phyloP scores from a whole-genome alignment of 2,888 invertebrate genomes.

The Epiblema foenella region DNA sequence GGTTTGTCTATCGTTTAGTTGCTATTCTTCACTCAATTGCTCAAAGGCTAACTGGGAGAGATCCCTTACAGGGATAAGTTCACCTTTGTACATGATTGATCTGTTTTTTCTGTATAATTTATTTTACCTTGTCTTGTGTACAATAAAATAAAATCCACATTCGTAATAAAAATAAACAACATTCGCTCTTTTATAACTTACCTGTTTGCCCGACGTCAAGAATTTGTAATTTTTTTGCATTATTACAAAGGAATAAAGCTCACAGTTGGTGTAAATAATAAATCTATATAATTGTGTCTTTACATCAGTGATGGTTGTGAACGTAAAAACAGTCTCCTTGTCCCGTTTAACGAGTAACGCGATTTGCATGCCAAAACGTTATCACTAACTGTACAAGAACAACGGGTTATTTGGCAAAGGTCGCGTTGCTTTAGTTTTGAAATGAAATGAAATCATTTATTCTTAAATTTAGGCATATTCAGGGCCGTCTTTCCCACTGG shows the following conservation, averaged over 20 bases:
- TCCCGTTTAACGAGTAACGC: not conserved
- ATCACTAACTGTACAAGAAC: constrained; percentile 29
- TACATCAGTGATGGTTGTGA: not conserved
- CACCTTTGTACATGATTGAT: too few relatives aligned
- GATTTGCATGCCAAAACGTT: constrained; percentile 25
- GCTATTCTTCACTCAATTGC: too few relatives aligned
- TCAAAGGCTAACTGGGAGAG: too few relatives aligned
- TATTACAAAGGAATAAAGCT: constrained; percentile 1
- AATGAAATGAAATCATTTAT: too few relatives aligned
- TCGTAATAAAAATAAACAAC: constrained; percentile 9
- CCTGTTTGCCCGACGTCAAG: not conserved
- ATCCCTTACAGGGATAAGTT: too few relatives aligned
- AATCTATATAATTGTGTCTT: not conserved
- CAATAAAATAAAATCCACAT: not conserved
- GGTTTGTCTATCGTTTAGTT: too few relatives aligned
- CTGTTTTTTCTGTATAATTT: too few relatives aligned
- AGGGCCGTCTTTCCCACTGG: too few relatives aligned
- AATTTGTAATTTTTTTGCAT: not conserved
- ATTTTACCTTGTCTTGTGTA: too few relatives aligned
- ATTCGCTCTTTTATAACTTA: not conserved
- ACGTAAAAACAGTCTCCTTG: constrained; percentile 9
- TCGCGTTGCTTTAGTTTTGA: not conserved
- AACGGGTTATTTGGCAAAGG: constrained; percentile 6
- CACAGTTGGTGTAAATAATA: not conserved
- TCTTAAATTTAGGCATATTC: too few relatives aligned